These are phyloP conservation scores for Cisticola juncidis DNA, from an alignment of 2,113 vertebrate genomes.

Conservation along the genomic window DNA sequence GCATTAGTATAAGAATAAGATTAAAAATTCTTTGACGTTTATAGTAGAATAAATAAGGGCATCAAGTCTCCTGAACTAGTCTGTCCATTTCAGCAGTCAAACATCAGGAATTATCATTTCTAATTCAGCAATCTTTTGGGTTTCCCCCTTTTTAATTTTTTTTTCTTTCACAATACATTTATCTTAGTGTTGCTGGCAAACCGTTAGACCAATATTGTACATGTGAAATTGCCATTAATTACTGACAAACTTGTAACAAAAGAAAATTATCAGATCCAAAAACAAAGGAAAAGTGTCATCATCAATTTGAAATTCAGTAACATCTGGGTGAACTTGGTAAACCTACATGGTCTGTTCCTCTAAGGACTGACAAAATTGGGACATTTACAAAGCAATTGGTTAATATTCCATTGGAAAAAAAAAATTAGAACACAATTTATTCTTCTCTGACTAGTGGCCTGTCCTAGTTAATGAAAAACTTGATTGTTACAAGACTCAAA, in stretches of 20 bases:
- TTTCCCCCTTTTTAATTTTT: background rate
- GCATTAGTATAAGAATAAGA: background rate
- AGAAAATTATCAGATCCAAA: slow-evolving; percentile 1
- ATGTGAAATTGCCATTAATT: slow-evolving; percentile 36
- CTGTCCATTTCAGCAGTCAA: background rate
- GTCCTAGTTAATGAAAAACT: slow-evolving; percentile 50
- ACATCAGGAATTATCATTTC: background rate
- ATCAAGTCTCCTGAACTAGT: background rate
- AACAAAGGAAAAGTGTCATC: background rate
- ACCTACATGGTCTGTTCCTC: background rate
- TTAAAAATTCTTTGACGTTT: background rate
- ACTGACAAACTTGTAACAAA: background rate
- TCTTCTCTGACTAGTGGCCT: slow-evolving; percentile 3
- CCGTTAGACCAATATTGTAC: background rate
- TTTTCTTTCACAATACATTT: background rate
- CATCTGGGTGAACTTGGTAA: background rate
- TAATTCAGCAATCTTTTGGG: background rate
- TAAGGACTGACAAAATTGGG: background rate
- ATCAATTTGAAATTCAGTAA: slow-evolving; percentile 1
- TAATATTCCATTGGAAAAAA: background rate
- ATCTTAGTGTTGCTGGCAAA: slow-evolving; percentile 13
- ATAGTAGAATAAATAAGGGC: background rate
- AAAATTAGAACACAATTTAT: slow-evolving; percentile 8
- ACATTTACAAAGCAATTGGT: slow-evolving; percentile 11
- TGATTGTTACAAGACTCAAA: slow-evolving; percentile 25